Conservation (phyloP, 2,888 invertebrate species). For the Teleiodes luculella region DNA sequence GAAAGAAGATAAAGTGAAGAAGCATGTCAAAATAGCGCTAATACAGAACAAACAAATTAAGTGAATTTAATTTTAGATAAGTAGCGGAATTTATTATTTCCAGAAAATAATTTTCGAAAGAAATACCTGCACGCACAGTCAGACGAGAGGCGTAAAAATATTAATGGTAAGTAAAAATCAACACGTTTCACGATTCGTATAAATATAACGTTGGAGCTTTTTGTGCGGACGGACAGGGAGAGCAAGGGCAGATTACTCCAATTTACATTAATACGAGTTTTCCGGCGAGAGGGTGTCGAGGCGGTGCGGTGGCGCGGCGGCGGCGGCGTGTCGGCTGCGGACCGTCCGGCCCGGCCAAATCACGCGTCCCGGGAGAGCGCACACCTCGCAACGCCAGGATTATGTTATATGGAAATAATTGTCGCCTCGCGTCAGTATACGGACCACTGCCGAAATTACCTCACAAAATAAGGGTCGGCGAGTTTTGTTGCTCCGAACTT, state of each 20-base stretch:
- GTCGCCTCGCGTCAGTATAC: conserved; percentile 55
- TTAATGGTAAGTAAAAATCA: neutral
- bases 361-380: conserved; percentile 56
- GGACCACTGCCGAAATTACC: conserved; percentile 53
- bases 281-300: conserved; percentile 28
- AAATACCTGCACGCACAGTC: neutral
- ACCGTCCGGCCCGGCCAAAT: conserved; percentile 44
- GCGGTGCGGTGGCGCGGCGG: conserved; percentile 13
- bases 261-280: conserved; percentile 61
- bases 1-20: conserved; percentile 17
- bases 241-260: conserved; percentile 52
- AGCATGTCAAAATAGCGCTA: neutral
- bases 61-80: conserved; percentile 1
- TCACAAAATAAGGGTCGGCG: conserved; percentile 55
- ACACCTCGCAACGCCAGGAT: conserved; percentile 60
- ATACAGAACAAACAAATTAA: neutral
- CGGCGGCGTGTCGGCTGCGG: conserved; percentile 26
- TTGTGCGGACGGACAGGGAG: conserved; percentile 43
- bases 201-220: conserved; percentile 8
- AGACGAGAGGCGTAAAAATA: neutral
- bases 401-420: conserved; percentile 73
- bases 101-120: neutral
- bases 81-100: neutral
- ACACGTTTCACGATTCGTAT: conserved; percentile 2
- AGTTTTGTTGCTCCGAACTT: conserved; percentile 54